Percentiles rank a stretch among this genome's conserved stretches.
These are phyloP conservation scores for Hyposmocoma kahamanoa DNA, from an alignment of 1,140 invertebrate genomes.

Conservation along the genomic window DNA sequence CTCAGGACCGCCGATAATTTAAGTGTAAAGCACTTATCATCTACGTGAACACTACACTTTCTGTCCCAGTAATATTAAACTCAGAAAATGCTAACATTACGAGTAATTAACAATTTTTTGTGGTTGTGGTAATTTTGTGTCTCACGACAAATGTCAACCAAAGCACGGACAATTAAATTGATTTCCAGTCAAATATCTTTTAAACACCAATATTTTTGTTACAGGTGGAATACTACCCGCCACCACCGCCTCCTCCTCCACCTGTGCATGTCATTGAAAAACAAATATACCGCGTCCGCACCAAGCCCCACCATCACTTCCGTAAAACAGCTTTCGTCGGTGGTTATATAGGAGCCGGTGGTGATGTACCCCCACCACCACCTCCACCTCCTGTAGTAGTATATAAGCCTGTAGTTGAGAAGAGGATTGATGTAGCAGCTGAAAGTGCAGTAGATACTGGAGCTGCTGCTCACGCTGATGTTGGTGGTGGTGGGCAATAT, in stretches of 20 bases:
- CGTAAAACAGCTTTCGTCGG: slow-evolving; percentile 44
- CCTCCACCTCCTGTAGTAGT: slow-evolving; percentile 13
- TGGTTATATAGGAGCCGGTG: slow-evolving; percentile 36
- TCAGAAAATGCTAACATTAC: no score
- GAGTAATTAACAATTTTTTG: no score
- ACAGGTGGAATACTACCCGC: no score
- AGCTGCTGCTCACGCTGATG: slow-evolving; percentile 16
- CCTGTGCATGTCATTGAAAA: slow-evolving; percentile 36
- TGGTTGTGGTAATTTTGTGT: no score
- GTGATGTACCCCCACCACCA: slow-evolving; percentile 19
- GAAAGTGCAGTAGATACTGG: slow-evolving; percentile 25
- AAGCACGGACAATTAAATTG: no score
- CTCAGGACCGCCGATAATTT: slow-evolving; percentile 25
- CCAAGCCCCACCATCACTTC: slow-evolving; percentile 39
- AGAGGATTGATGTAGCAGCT: slow-evolving; percentile 43
- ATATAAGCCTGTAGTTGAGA: slow-evolving; percentile 33
- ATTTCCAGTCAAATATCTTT: no score
- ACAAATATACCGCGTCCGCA: slow-evolving; percentile 27
- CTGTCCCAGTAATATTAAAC: no score
- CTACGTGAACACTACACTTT: not conserved
- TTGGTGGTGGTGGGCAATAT: slow-evolving; percentile 20
- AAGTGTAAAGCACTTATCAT: no score
- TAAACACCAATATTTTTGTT: no score
- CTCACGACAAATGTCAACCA: no score
- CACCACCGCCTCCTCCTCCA: no score